A percentile compares a stretch with the other conserved stretches of the same genome.
These are phyloP conservation scores for Ladona fulva DNA, from an alignment of 1,140 invertebrate species.

Conservation along the genomic window DNA sequence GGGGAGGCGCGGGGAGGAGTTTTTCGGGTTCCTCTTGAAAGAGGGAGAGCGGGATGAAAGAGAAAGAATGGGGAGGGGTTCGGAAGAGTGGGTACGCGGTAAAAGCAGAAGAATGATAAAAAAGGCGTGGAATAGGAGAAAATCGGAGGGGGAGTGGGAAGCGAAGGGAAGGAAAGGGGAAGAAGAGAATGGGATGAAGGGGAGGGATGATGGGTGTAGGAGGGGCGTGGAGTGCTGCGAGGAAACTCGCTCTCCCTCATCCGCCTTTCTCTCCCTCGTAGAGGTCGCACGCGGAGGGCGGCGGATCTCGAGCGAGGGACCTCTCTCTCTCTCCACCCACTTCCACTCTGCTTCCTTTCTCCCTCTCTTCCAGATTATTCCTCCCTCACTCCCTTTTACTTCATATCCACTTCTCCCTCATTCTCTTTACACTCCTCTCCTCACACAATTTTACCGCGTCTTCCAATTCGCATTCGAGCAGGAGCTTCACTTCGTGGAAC, in stretches of 20 bases:
- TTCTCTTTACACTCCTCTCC: too few species aligned
- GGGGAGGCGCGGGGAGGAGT: too few species aligned
- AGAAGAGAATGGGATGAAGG: not conserved
- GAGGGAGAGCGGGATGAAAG: not conserved
- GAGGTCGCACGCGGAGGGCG: not conserved
- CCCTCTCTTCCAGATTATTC: too few species aligned
- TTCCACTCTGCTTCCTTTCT: too few species aligned
- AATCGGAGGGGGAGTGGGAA: not conserved
- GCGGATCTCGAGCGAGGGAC: too few species aligned
- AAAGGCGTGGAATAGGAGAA: not conserved
- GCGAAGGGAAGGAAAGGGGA: not conserved
- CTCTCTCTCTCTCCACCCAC: too few species aligned
- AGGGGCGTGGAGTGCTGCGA: not conserved
- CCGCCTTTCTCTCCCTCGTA: not conserved
- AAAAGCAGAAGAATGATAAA: not conserved
- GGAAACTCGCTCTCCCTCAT: not conserved
- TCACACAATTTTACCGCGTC: too few species aligned
- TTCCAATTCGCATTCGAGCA: too few species aligned
- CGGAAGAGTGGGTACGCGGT: not conserved
- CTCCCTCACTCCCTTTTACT: too few species aligned
- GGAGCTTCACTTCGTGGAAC: too few species aligned
- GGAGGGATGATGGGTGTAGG: not conserved
- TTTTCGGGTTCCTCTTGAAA: not conserved
- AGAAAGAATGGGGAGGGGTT: not conserved
- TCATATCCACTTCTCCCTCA: too few species aligned